Conservation (phyloP, 2,797 vertebrate genomes). For the Podargus strigoides region DNA sequence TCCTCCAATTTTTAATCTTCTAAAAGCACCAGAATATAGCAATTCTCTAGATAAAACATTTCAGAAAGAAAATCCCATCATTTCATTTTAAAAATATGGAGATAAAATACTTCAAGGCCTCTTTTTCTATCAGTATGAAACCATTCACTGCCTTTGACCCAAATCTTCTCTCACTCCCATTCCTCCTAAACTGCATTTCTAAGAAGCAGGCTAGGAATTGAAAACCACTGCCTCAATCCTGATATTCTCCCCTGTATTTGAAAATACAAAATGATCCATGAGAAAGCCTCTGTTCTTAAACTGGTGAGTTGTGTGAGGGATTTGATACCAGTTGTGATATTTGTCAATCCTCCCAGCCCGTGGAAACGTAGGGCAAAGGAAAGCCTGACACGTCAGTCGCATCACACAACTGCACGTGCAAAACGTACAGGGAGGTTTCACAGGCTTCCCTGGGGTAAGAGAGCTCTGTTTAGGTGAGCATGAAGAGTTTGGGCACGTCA, state of each 20-base stretch:
- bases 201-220: background rate
- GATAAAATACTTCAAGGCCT: slow-evolving; percentile 9
- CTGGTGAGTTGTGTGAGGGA: background rate
- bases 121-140: background rate
- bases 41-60: slow-evolving; percentile 1
- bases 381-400: background rate
- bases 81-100: slow-evolving; percentile 16
- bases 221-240: background rate
- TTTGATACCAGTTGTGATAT: background rate
- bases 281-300: background rate
- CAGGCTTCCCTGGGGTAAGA: background rate
- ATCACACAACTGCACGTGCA: rapidly evolving
- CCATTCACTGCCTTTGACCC: slow-evolving; percentile 21
- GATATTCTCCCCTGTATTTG: background rate
- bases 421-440: background rate
- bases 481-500: background rate
- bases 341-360: background rate
- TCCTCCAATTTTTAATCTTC: background rate
- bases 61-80: background rate
- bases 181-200: background rate
- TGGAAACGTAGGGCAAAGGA: background rate
- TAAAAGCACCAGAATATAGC: background rate
- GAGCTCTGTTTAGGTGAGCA: background rate
- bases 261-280: background rate
- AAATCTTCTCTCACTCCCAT: background rate